These are phyloP conservation scores for Cheumatopsyche charites DNA, from an alignment of 1,140 invertebrate genomes.

Conservation along the genomic window DNA sequence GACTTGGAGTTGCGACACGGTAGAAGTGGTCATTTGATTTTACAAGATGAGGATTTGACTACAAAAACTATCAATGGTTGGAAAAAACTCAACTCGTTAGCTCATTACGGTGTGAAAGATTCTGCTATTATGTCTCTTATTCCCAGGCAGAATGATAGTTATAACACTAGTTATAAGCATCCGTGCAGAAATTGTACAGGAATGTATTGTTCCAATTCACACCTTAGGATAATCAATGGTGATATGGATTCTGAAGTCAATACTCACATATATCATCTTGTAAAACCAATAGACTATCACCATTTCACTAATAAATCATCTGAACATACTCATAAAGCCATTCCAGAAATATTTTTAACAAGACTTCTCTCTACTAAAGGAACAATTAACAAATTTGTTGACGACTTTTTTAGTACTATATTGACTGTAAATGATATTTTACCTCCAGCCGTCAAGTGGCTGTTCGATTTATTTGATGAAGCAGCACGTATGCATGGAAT, in stretches of 20 bases:
- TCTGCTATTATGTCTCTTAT: conserved; percentile 94
- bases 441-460: conserved; percentile 92
- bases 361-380: conserved; percentile 92
- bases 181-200: conserved; percentile 80
- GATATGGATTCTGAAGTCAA: conserved; percentile 75
- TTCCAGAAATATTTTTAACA: conserved; percentile 95
- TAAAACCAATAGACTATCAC: conserved; percentile 81
- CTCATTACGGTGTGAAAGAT: conserved; percentile 92
- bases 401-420: conserved; percentile 91
- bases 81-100: conserved; percentile 90
- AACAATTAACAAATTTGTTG: conserved; percentile 95
- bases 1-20: conserved; percentile 94
- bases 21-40: conserved; percentile 85
- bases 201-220: conserved; percentile 77
- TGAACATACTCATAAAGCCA: conserved; percentile 87
- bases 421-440: conserved; percentile 87
- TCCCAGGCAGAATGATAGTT: conserved; percentile 84
- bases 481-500: conserved; percentile 85
- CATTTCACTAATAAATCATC: conserved; percentile 67
- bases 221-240: conserved; percentile 80
- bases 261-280: conserved; percentile 80
- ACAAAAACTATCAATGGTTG: conserved; percentile 87
- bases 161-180: conserved; percentile 78
- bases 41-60: conserved; percentile 93
- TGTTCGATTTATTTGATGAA: conserved; percentile 93